These are phyloP conservation scores for Choristoneura rosaceana DNA, from an alignment of 2,888 invertebrate genomes.

Conservation along the genomic window DNA sequence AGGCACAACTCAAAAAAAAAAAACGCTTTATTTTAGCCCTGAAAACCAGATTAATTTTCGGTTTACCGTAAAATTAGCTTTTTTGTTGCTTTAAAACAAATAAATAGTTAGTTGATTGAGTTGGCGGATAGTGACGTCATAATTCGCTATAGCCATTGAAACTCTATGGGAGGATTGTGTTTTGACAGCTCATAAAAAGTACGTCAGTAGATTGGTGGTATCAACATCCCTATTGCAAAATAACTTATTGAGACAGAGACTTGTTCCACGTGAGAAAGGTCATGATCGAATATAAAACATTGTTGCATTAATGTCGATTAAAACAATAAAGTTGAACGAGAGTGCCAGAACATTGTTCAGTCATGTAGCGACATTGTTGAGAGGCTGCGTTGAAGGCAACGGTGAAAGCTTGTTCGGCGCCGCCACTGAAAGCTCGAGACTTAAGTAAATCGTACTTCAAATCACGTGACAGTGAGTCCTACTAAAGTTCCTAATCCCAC, in stretches of 20 bases:
- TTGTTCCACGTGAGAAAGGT: not conserved
- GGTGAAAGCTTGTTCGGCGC: not conserved
- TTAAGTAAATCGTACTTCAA: slow-evolving; percentile 4
- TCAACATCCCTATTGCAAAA: too few relatives aligned
- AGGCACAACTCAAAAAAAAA: too few relatives aligned
- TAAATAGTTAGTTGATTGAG: too few relatives aligned
- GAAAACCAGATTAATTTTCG: too few relatives aligned
- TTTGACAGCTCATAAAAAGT: too few relatives aligned
- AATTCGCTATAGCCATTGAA: too few relatives aligned
- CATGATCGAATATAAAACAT: not conserved
- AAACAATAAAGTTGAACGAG: not conserved
- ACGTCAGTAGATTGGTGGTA: too few relatives aligned
- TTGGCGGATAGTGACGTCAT: too few relatives aligned
- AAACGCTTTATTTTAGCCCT: too few relatives aligned
- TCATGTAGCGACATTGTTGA: not conserved
- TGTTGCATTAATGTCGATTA: not conserved
- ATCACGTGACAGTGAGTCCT: not conserved
- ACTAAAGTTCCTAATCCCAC: slow-evolving; percentile 1
- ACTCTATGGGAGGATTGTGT: too few relatives aligned
- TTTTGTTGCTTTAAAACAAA: too few relatives aligned
- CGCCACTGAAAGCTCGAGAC: slow-evolving; percentile 2
- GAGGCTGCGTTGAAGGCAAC: slow-evolving; percentile 7
- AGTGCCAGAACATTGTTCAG: slow-evolving; percentile 1
- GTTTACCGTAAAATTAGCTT: too few relatives aligned
- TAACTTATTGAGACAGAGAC: not conserved